A percentile compares a stretch with the other conserved stretches of the same genome.
Evolutionary conservation across 2,113 vertebrate genomes (phyloP).

Genomic region (Gadus macrocephalus): DNA sequence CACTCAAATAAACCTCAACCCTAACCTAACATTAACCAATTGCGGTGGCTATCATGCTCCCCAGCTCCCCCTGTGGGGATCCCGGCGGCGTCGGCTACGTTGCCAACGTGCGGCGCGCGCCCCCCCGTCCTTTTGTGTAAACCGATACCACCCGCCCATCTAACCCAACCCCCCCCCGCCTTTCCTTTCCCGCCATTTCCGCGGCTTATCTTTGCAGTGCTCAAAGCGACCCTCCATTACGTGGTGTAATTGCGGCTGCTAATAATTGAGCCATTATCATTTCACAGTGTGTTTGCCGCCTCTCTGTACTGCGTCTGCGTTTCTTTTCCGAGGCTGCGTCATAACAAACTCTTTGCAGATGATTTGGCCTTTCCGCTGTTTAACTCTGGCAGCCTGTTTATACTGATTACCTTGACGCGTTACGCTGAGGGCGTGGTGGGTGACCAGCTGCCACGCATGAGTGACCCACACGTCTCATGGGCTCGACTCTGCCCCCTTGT

Average conservation of each 20-base stretch:
- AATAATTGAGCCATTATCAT: constrained; percentile 59
- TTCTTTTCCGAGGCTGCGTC: not conserved
- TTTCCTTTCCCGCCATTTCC: constrained; percentile 12
- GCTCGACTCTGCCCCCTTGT: too few species aligned
- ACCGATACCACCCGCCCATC: not conserved
- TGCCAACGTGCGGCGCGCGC: not conserved
- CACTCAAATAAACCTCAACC: too few species aligned
- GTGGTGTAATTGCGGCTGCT: constrained; percentile 48
- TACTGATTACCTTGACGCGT: too few species aligned
- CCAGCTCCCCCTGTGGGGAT: too few species aligned
- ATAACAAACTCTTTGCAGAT: not conserved
- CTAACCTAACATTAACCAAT: not conserved
- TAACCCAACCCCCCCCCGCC: not conserved
- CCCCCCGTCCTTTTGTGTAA: not conserved
- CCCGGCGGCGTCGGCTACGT: too few species aligned
- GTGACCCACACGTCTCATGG: too few species aligned
- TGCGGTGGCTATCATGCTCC: not conserved
- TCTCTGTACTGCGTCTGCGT: constrained; percentile 38
- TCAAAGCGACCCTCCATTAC: constrained; percentile 42
- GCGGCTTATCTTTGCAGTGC: constrained; percentile 27
- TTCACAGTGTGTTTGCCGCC: constrained; percentile 48
- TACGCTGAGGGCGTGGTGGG: too few species aligned
- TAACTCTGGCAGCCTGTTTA: too few species aligned
- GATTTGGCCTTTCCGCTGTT: too few species aligned
- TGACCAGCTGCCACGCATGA: too few species aligned